Evolutionary conservation across 2,888 invertebrate genomes (phyloP).

Genomic region (Holacanthella duospinosa): DNA sequence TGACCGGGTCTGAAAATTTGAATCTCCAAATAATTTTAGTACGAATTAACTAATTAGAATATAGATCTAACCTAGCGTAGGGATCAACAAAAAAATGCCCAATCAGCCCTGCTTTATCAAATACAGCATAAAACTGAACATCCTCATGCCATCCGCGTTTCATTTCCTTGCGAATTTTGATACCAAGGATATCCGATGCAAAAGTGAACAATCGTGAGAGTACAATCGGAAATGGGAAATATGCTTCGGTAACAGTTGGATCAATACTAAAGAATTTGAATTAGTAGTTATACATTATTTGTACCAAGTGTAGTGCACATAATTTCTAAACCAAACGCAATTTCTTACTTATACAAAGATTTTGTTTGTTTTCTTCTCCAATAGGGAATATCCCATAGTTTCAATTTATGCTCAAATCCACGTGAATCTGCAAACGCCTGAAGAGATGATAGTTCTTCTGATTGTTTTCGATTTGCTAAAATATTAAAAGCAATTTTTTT

Average conservation of each 20-base stretch:
- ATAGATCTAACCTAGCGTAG: conserved; percentile 27
- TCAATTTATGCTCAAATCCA: conserved; percentile 57
- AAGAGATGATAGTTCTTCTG: conserved; percentile 59
- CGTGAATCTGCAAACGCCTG: conserved; percentile 61
- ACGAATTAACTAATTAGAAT: neutral
- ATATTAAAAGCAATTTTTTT: too few species aligned
- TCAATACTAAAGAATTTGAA: conserved; percentile 52
- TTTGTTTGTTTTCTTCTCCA: conserved; percentile 60
- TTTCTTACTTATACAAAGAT: conserved; percentile 50
- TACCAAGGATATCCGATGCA: conserved; percentile 64
- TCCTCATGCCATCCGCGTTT: conserved; percentile 62
- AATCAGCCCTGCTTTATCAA: conserved; percentile 19
- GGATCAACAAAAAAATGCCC: conserved; percentile 37
- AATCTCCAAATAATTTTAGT: neutral
- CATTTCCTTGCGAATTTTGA: conserved; percentile 55
- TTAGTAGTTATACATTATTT: neutral
- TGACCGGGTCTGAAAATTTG: conserved; percentile 20
- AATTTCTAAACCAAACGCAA: conserved; percentile 1
- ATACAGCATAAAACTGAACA: conserved; percentile 51
- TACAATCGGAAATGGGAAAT: conserved; percentile 71
- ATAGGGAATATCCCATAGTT: conserved; percentile 76
- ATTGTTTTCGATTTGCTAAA: conserved; percentile 60
- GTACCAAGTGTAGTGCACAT: conserved; percentile 1
- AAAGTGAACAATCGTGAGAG: conserved; percentile 66
- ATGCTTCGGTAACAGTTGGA: conserved; percentile 61